Evolutionary conservation across 2,888 invertebrate genomes (phyloP), one percentile per base, ranked within the genome.

Genomic region (Drosophila recens): DNA sequence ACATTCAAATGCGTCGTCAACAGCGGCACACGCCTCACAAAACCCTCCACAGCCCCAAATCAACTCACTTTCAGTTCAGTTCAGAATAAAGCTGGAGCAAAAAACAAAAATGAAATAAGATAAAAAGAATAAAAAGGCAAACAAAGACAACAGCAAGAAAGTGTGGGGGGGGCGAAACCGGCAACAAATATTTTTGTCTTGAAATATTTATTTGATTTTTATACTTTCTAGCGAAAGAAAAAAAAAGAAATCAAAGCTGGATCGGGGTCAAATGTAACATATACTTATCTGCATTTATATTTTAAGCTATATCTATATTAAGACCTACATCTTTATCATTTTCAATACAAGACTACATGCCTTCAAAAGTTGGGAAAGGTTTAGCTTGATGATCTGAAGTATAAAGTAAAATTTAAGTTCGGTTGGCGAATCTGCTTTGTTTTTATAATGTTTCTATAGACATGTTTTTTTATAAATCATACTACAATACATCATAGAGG

Each of bases 161-260:
- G n/a, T 38, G 38, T 17, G 33, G 33, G 23, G 15, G 30, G 68
- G 65, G 57, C 51, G 17, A 38, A 59, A 59, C 49, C 10, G 36
- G 64, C 8, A 11, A 34, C 45, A 77, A 78, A 80, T 73, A 69
- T 75, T 72, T 66, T 78, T 68, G 62, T 70, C 56, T 72, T 75
- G 53, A 82, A 82, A 85, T 78, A 80, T 82, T 80, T 73, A 80
- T 85, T 78, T 82, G 72, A 78, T 80, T 66, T 69, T 33, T 49
- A 40, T 54, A 53, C 66, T 62, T 69, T 53, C 30, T 54, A 33
- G 15, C 36, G 36, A 27, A n/a, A 33, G 27, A 38, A 23, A 23
- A 33, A 33, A 67, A 10, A 4, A 6, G 48, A 10, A n/a, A 46
- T 38, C n/a, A 57, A 20, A 10, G 34, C n/a, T 38, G 10, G n/a